Conservation (phyloP, 2,888 invertebrate genomes). For the Mayetiola destructor region DNA sequence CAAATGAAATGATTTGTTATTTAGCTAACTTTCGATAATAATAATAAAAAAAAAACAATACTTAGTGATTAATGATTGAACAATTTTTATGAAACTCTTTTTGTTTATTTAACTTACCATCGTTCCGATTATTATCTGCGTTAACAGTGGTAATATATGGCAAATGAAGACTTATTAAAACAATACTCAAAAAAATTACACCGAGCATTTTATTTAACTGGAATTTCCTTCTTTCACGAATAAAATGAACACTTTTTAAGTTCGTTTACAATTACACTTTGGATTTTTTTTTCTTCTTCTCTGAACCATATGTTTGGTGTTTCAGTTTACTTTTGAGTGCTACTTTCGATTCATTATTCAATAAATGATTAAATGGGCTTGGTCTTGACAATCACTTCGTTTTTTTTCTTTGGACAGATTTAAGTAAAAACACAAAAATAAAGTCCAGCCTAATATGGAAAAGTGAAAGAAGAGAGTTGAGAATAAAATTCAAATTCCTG, state of each 20-base stretch:
- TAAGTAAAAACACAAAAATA: too few relatives aligned
- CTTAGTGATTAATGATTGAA: too few relatives aligned
- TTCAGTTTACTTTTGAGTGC: not conserved
- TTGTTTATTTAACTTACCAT: constrained; percentile 2
- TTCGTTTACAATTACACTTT: too few relatives aligned
- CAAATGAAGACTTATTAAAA: constrained; percentile 1
- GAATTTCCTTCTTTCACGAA: not conserved
- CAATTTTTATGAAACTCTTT: too few relatives aligned
- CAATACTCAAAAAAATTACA: constrained; percentile 8
- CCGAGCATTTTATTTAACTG: constrained; percentile 7
- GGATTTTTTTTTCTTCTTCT: not conserved
- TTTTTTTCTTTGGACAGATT: too few relatives aligned
- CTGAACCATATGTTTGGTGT: not conserved
- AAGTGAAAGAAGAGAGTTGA: too few relatives aligned
- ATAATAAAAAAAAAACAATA: not conserved
- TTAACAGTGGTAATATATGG: constrained; percentile 1
- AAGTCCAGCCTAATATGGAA: too few relatives aligned
- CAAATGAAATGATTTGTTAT: too few relatives aligned
- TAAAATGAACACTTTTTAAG: not conserved
- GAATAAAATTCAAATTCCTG: too few relatives aligned
- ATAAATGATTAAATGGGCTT: too few relatives aligned
- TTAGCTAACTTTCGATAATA: not conserved
- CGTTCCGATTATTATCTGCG: not conserved
- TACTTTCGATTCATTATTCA: too few relatives aligned
- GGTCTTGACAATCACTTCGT: too few relatives aligned